Evolutionary conservation across 2,797 vertebrate species (phyloP).

Genomic region (Esox lucius): DNA sequence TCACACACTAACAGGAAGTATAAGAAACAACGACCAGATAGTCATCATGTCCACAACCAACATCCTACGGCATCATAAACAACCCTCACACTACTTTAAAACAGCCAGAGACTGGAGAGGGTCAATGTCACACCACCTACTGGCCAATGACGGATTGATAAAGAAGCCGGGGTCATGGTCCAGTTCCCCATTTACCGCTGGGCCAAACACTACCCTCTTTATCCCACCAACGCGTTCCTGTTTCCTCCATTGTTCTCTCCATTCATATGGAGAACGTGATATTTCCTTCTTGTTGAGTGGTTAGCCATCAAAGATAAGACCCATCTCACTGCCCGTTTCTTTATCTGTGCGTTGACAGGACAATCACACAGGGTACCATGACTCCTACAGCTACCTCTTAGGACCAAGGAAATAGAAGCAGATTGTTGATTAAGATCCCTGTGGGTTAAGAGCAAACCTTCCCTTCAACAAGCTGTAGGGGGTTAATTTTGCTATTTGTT

Average conservation of each 20-base stretch:
- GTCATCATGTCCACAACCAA: slow-evolving; percentile 13
- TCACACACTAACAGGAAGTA: slow-evolving; percentile 30
- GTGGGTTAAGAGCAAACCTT: background rate
- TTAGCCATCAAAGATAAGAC: background rate
- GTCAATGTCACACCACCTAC: slow-evolving; percentile 8
- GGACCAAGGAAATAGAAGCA: background rate
- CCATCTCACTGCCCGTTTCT: slow-evolving; percentile 2
- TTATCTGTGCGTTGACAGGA: background rate
- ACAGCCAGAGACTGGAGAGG: background rate
- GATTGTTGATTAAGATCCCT: background rate
- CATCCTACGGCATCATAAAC: slow-evolving; percentile 5
- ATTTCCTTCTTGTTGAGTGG: slow-evolving; percentile 30
- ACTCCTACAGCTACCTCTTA: background rate
- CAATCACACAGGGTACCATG: background rate
- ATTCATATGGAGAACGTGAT: slow-evolving; percentile 46
- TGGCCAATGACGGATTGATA: slow-evolving; percentile 26
- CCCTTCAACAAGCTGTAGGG: background rate
- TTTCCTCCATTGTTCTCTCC: slow-evolving; percentile 8
- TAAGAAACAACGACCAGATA: slow-evolving; percentile 28
- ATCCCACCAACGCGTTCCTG: background rate
- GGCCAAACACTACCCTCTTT: background rate
- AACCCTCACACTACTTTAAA: slow-evolving; percentile 28
- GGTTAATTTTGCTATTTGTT: background rate
- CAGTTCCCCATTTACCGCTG: background rate
- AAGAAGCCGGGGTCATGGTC: slow-evolving; percentile 16